Evolutionary conservation across 2,113 vertebrate genomes (phyloP), one percentile per base, ranked within the genome.

Genomic region (Sphaerodactylus townsendi): DNA sequence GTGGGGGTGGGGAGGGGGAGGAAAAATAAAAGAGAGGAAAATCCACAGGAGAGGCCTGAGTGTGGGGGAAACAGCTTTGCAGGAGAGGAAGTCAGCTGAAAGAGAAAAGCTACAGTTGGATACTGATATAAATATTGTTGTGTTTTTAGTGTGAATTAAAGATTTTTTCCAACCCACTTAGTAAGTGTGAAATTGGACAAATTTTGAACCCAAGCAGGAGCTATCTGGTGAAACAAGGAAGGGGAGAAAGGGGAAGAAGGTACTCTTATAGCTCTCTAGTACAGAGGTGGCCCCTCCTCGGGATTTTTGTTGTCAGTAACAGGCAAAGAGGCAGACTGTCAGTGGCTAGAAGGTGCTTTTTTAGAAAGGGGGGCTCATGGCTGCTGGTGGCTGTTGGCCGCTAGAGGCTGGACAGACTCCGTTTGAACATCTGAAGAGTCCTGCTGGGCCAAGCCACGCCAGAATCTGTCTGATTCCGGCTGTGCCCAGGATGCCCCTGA

Each of bases 21-120:
- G 39, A 41, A 7, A 37, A 10, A 56, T 8, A 30, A 39, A 5
- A 37, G 39, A 30, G 17, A n/a, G 15, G 19, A 19, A 23, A 25
- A 14, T 17, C 39, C 28, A 23, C 28, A 28, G 25, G 25, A 46
- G 28, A 15, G 5, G 41, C 14, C 11, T 30, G 46, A 10, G 8
- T 56, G 48, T 76, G 74, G 41, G 70, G 39, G 30, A 25, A 81
- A 70, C 14, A 50, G 35, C 2, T 13, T 33, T 50, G 33, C n/a
- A 48, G 33, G 13, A 65, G 21, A 10, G 81, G 53, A 37, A 13
- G 84, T 88, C 84, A 87, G 84, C 17, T 56, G 37, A 62, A 46
- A 76, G 66, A 15, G 5, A 50, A 70, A 65, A n/a, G n/a, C 65
- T 66, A 33, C 30, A 70, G 85, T 19, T 48, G 48, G 0, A 0